Percentiles rank a stretch among this genome's conserved stretches.
Evolutionary conservation across 2,113 vertebrate species (phyloP).

Genomic region (Ictalurus furcatus): DNA sequence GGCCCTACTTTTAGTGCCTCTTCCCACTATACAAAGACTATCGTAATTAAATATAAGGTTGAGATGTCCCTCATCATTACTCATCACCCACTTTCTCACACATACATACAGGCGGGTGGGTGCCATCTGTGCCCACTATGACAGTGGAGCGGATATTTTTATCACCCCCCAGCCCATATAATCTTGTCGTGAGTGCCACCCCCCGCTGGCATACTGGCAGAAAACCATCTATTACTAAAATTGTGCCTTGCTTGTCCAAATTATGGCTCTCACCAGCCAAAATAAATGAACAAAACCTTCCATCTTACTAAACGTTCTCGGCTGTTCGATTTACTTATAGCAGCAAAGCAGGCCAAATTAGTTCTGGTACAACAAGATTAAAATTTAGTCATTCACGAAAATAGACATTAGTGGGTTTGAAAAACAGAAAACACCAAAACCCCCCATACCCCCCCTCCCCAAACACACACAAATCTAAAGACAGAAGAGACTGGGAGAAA

Average conservation of each 20-base stretch:
- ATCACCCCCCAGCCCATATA: background rate
- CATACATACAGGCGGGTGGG: background rate
- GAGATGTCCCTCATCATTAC: background rate
- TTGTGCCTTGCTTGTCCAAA: background rate
- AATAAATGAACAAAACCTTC: conserved; percentile 5
- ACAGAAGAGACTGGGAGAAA: background rate
- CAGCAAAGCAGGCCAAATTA: conserved; percentile 5
- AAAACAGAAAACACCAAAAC: background rate
- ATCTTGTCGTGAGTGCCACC: background rate
- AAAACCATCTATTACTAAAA: conserved; percentile 15
- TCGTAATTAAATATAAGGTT: conserved; percentile 1
- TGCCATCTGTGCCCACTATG: conserved; percentile 21
- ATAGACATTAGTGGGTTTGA: background rate
- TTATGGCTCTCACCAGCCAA: background rate
- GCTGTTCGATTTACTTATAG: conserved; percentile 10
- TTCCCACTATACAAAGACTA: background rate
- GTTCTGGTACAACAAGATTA: background rate
- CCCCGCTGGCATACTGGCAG: background rate
- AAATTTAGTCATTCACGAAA: background rate
- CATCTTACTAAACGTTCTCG: background rate
- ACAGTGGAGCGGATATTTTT: conserved; percentile 31
- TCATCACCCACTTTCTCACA: background rate
- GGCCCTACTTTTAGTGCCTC: conserved; percentile 1
- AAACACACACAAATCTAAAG: background rate
- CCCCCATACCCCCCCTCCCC: background rate